Evolutionary conservation across 1,140 invertebrate genomes (phyloP), one percentile per base, ranked within the genome.

Genomic region (Trichonephila clavipes): DNA sequence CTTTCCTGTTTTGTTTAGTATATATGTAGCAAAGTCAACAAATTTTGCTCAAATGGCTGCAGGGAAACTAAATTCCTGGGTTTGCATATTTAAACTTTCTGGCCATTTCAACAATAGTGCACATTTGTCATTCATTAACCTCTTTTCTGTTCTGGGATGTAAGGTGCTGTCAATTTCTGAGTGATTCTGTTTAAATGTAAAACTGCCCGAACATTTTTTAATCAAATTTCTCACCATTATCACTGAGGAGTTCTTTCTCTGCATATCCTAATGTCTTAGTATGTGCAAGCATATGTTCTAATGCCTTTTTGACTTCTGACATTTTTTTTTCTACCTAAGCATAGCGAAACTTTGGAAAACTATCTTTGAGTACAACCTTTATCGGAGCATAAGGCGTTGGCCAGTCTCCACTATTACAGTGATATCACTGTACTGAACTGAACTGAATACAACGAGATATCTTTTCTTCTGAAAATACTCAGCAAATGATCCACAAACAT

Each of bases 201-300:
- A 40, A 85, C 83, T 34, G 1, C 24, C 44, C 34, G 12, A 21
- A 89, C 69, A 18, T 88, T 28, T 69, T 21, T 12, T 93, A 81
- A 28, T 83, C 85, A 51, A 93, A 94, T 62, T 94, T 88, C 6
- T 28, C 77, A 28, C 90, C 94, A 72, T 93, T 94, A 40, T 93
- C 94, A 69, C 58, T 92, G 2, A 94, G 59, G 19, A 94, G 18
- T 64, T 83, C 69, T 61, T 92, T 88, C 1, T 94, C 44, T 1
- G 4, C 19, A 66, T 94, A 28, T 12, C 34, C 88, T 16, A 77
- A 4, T 14, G 1, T 28, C 88, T 93, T 77, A 16, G 40, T 18
- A 40, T 92, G 82, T 64, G 19, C 28, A 8, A 92, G 19, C 44
- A 94, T 61, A 2, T 40, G 34, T 40, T 40, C 34, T 40, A 40